Percentiles rank a stretch among this genome's conserved stretches.
phyloP scores from a whole-genome alignment of 2,888 invertebrate genomes.

The Mantis religiosa region DNA sequence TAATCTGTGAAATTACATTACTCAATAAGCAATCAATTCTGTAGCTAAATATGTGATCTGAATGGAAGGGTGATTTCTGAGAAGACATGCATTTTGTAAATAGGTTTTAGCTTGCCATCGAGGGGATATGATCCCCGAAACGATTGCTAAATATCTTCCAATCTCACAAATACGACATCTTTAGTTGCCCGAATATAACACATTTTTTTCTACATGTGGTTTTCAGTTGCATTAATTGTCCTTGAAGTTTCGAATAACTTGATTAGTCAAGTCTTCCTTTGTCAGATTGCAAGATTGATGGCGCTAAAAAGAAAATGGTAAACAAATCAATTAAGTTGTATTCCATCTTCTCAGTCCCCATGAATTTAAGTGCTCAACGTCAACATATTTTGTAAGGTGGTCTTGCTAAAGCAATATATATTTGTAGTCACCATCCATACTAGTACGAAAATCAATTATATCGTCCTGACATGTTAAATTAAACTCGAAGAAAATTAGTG shows the following conservation, averaged over 20 bases:
- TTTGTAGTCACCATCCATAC: neutral
- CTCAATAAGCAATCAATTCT: too few species aligned
- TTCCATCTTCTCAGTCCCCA: neutral
- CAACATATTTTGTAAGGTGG: neutral
- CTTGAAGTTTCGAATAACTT: neutral
- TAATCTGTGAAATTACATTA: too few species aligned
- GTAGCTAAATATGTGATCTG: too few species aligned
- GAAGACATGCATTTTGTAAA: too few species aligned
- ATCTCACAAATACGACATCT: too few species aligned
- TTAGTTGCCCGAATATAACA: too few species aligned
- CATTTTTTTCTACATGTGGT: neutral
- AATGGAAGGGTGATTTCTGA: too few species aligned
- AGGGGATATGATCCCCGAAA: too few species aligned
- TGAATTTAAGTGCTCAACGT: neutral
- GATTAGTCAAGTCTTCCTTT: neutral
- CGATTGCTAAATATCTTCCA: too few species aligned
- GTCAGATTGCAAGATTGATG: neutral
- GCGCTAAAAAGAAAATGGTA: neutral
- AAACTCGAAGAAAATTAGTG: neutral
- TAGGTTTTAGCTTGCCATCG: too few species aligned
- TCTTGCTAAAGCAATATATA: neutral
- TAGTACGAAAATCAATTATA: neutral
- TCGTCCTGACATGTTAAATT: neutral
- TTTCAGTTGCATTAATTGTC: neutral
- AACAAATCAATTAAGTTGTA: neutral